These are phyloP conservation scores for Scomber scombrus DNA, from an alignment of 2,113 vertebrate species.

Conservation along the genomic window DNA sequence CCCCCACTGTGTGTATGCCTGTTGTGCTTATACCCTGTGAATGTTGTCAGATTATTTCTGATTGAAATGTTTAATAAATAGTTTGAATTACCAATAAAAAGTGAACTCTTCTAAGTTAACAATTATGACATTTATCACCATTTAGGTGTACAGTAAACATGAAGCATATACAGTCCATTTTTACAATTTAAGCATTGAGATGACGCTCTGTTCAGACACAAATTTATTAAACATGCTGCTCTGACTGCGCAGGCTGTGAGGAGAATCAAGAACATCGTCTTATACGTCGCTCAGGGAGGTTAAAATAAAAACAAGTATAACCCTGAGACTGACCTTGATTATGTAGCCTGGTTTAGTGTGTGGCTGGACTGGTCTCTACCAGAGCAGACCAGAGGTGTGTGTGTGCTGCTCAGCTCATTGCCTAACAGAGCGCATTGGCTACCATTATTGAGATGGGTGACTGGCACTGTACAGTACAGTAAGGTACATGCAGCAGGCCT, in stretches of 20 bases:
- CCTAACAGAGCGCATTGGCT: conserved; percentile 30
- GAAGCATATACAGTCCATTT: conserved; percentile 1
- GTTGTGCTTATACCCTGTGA: too few relatives aligned
- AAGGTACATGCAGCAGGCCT: conserved; percentile 26
- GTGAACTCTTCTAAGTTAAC: background rate
- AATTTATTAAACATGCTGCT: too few relatives aligned
- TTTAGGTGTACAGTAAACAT: background rate
- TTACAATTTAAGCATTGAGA: background rate
- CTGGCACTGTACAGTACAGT: conserved; percentile 40
- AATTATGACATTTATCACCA: background rate
- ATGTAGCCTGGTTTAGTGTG: conserved; percentile 30
- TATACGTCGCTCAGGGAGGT: conserved; percentile 10
- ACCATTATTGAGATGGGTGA: conserved; percentile 56
- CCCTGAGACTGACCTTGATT: conserved; percentile 25
- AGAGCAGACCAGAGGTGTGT: conserved; percentile 45
- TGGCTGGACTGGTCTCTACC: conserved; percentile 35
- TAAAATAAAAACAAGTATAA: conserved; percentile 32
- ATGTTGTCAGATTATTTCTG: too few relatives aligned
- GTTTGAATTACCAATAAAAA: too few relatives aligned
- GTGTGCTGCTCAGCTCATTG: conserved; percentile 53
- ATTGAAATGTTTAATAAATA: too few relatives aligned
- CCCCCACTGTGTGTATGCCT: too few relatives aligned
- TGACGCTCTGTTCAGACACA: background rate
- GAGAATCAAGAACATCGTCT: conserved; percentile 9
- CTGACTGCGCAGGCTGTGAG: too few relatives aligned